Evolutionary conservation across 2,113 vertebrate species (phyloP).

Genomic region (Psettodes erumei): DNA sequence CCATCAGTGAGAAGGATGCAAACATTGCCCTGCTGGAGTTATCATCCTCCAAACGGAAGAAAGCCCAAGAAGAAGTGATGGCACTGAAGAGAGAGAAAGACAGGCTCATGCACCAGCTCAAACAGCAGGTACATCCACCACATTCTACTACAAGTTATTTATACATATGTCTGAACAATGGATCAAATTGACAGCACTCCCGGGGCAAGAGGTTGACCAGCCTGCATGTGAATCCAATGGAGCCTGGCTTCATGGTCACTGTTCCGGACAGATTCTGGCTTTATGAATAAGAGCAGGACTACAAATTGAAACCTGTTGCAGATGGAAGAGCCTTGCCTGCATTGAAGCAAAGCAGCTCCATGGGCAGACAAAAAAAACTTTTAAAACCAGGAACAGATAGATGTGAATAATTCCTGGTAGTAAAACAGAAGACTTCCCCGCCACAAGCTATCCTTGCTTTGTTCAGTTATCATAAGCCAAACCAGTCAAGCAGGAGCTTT

Average conservation of each 20-base stretch:
- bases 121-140: constrained; percentile 90
- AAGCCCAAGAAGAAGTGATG: constrained; percentile 95
- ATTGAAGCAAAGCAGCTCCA: constrained; percentile 48
- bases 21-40: constrained; percentile 96
- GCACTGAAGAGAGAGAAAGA: constrained; percentile 95
- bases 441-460: constrained; percentile 48
- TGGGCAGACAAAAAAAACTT: constrained; percentile 64
- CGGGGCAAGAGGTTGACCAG: constrained; percentile 29
- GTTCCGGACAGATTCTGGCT: constrained; percentile 37
- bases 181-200: constrained; percentile 31
- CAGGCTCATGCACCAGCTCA: constrained; percentile 94
- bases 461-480: constrained; percentile 54
- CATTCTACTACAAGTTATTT: constrained; percentile 28
- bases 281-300: constrained; percentile 48
- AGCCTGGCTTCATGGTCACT: constrained; percentile 55
- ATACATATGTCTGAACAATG: constrained; percentile 26
- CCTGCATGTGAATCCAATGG: constrained; percentile 39
- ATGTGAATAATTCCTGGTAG: constrained; percentile 66
- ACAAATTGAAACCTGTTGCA: constrained; percentile 67
- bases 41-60: constrained; percentile 93
- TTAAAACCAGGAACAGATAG: constrained; percentile 66
- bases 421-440: constrained; percentile 50
- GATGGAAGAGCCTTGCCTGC: constrained; percentile 31
- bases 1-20: constrained; percentile 97
- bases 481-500: constrained; percentile 36